These are phyloP conservation scores for Malachius bipustulatus DNA, from an alignment of 2,888 invertebrate species.

Conservation along the genomic window DNA sequence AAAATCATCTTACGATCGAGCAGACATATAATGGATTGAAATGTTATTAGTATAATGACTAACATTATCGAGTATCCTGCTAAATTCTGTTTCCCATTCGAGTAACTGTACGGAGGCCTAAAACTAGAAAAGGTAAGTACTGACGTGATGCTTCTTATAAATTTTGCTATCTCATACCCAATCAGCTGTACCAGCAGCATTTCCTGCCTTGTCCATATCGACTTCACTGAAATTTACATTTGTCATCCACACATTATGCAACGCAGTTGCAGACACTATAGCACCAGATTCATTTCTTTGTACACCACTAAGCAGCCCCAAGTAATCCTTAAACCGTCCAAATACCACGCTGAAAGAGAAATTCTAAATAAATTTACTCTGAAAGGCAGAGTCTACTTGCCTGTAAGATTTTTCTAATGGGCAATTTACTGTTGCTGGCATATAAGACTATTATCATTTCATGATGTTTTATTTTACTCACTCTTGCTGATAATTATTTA, in stretches of 20 bases:
- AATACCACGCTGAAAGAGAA: slow-evolving; percentile 44
- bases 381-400: too few species aligned
- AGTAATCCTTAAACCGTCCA: slow-evolving; percentile 53
- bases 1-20: slow-evolving; percentile 50
- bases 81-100: slow-evolving; percentile 50
- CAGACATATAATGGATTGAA: slow-evolving; percentile 46
- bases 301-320: slow-evolving; percentile 49
- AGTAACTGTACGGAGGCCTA: slow-evolving; percentile 43
- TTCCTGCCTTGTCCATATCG: slow-evolving; percentile 53
- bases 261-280: slow-evolving; percentile 50
- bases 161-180: slow-evolving; percentile 54
- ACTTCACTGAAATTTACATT: slow-evolving; percentile 56
- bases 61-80: slow-evolving; percentile 34
- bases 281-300: slow-evolving; percentile 46
- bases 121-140: slow-evolving; percentile 15
- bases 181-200: slow-evolving; percentile 61
- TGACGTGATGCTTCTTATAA: slow-evolving; percentile 17
- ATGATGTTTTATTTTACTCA: slow-evolving; percentile 23
- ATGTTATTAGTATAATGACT: slow-evolving; percentile 33
- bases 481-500: slow-evolving; percentile 46
- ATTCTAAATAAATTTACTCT: too few species aligned
- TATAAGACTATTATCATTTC: too few species aligned
- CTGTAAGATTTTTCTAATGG: too few species aligned
- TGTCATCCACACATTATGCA: slow-evolving; percentile 52
- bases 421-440: too few species aligned